These are phyloP conservation scores for Onthophagus sagittarius DNA, from an alignment of 2,888 invertebrate genomes.

Conservation along the genomic window DNA sequence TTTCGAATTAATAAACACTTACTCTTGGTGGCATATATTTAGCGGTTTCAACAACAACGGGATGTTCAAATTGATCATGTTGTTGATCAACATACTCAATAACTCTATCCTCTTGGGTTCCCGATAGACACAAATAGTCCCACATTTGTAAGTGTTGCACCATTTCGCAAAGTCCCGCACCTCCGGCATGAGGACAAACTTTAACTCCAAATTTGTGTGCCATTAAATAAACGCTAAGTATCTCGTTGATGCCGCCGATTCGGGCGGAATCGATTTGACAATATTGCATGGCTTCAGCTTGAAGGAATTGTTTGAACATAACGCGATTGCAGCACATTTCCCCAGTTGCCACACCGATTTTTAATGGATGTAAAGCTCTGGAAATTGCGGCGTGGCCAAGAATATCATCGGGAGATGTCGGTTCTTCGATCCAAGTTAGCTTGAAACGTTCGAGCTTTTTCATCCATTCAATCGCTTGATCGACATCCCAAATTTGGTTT, in stretches of 20 bases:
- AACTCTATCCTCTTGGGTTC: conserved; percentile 65
- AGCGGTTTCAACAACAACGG: conserved; percentile 66
- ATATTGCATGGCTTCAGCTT: conserved; percentile 74
- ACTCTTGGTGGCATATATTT: conserved; percentile 74
- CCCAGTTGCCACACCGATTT: conserved; percentile 85
- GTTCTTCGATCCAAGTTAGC: conserved; percentile 88
- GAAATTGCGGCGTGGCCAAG: conserved; percentile 81
- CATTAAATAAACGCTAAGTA: conserved; percentile 83
- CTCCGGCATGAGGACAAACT: conserved; percentile 94
- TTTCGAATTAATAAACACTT: conserved; percentile 29
- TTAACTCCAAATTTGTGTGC: conserved; percentile 82
- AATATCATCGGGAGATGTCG: conserved; percentile 87
- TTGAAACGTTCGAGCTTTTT: conserved; percentile 68
- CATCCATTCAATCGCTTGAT: conserved; percentile 84
- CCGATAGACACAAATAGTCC: conserved; percentile 76
- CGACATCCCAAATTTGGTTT: conserved; percentile 85
- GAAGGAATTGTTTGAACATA: conserved; percentile 87
- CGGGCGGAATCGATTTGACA: conserved; percentile 90
- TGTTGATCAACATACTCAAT: conserved; percentile 88
- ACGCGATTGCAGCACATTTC: conserved; percentile 91
- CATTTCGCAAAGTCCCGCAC: conserved; percentile 90
- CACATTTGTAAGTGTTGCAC: conserved; percentile 89
- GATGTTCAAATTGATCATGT: conserved; percentile 81
- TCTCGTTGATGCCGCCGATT: conserved; percentile 85
- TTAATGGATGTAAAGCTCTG: conserved; percentile 65